These are phyloP conservation scores for Dicyrtoma fusca DNA, from an alignment of 2,888 invertebrate genomes.

Conservation along the genomic window DNA sequence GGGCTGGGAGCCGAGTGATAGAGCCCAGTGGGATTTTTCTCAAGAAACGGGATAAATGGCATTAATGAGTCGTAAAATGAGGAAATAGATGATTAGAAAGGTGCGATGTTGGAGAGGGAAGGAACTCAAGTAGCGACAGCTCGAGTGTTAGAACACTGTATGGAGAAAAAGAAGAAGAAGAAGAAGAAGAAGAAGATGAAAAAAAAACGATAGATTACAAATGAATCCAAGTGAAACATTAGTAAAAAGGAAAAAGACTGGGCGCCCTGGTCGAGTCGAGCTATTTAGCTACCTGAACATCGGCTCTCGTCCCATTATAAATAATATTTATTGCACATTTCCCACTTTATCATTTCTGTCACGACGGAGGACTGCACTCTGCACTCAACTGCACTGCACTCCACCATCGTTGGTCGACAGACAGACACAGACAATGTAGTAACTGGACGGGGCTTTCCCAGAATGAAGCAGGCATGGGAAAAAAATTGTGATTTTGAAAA, in stretches of 20 bases:
- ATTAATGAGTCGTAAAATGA: conserved; percentile 47
- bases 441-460: no score
- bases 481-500: no score
- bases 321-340: conserved; percentile 45
- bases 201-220: conserved; percentile 40
- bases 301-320: conserved; percentile 41
- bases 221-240: conserved; percentile 45
- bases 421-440: no score
- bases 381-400: background rate
- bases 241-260: conserved; percentile 33
- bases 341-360: conserved; percentile 44
- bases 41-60: conserved; percentile 40
- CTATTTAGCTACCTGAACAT: conserved; percentile 45
- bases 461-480: no score
- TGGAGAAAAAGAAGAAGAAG: conserved; percentile 1
- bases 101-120: conserved; percentile 30
- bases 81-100: conserved; percentile 45
- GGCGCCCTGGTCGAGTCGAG: conserved; percentile 39
- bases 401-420: background rate
- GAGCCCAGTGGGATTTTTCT: conserved; percentile 39
- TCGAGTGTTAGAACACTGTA: no score
- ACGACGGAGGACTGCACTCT: conserved; percentile 16
- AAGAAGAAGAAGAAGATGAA: background rate
- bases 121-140: conserved; percentile 18
- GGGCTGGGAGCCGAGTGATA: conserved; percentile 29